Evolutionary conservation across 2,888 invertebrate genomes (phyloP), one percentile per base, ranked within the genome.

Genomic region (Allolobophora icterica): DNA sequence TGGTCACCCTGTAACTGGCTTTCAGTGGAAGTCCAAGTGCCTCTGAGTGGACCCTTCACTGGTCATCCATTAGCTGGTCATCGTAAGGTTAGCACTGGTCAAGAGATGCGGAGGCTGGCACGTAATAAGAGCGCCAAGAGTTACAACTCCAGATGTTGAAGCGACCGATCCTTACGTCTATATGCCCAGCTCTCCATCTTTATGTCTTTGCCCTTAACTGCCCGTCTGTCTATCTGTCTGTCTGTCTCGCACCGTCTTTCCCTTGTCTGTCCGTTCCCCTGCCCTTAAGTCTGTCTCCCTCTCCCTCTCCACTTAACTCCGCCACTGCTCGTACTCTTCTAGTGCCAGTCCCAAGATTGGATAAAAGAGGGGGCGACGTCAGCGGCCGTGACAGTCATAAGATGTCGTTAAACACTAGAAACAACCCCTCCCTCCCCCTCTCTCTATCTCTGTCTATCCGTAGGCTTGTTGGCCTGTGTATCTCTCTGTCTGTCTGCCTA

Each of bases 161-260:
- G n/a, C 71, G 24, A 52, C 21, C 52, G 21, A 52, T n/a, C 52
- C 52, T 24, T 21, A 52, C 21, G 71, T 71, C 71, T 71, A 71
- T 71, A n/a, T 71, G 71, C 71, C 71, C 17, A 71, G n/a, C 71
- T 71, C 71, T 71, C 71, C 71, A 71, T 71, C 71, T 71, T 71
- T 71, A n/a, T n/a, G n/a, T 71, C 71, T 4, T 71, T n/a, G 30
- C 8, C 8, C 71, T n/a, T 71, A n/a, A n/a, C 71, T 71, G 71
- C n/a, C 6, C n/a, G 71, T 13, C 71, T 71, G 71, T 71, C 71
- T 71, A 8, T 45, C 38, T 38, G 38, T 38, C n/a, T n/a, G n/a
- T 40, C 13, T 40, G 13, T 40, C 13, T 40, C 40, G 45, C 45
- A 45, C 4, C 58, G 58, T 30, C 52, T 58, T 24, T 58, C n/a